Evolutionary conservation across 2,888 invertebrate genomes (phyloP).

Genomic region (Dascillus cervinus): DNA sequence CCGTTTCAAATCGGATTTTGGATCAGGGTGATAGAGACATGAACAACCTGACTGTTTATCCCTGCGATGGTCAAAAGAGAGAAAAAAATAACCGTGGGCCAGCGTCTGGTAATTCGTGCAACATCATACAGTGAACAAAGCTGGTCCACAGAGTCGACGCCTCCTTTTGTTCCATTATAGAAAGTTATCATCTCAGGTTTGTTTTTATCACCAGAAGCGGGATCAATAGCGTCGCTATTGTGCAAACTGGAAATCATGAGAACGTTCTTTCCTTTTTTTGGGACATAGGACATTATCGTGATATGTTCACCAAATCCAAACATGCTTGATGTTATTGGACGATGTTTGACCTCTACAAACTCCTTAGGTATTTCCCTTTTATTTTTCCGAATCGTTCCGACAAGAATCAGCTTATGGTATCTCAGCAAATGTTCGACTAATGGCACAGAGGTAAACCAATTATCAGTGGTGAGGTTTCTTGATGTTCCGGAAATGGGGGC

Average conservation of each 20-base stretch:
- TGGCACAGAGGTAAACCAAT: constrained; percentile 11
- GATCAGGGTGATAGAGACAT: no score
- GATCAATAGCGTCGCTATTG: constrained; percentile 6
- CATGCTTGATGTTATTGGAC: constrained; percentile 8
- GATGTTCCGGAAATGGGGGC: constrained; percentile 7
- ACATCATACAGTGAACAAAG: constrained; percentile 1
- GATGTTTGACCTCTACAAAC: constrained; percentile 6
- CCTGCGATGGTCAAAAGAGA: constrained; percentile 5
- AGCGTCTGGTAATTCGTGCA: constrained; percentile 6
- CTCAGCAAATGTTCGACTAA: constrained; percentile 5
- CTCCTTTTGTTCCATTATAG: constrained; percentile 4
- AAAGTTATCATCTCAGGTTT: constrained; percentile 4
- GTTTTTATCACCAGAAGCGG: constrained; percentile 1
- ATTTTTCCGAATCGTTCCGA: constrained; percentile 13
- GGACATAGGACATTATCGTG: constrained; percentile 7
- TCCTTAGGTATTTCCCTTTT: constrained; percentile 9
- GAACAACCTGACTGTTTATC: constrained; percentile 7
- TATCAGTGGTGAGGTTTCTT: constrained; percentile 13
- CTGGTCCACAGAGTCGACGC: constrained; percentile 1
- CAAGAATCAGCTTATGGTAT: constrained; percentile 9
- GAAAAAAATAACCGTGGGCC: constrained; percentile 11
- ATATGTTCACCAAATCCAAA: constrained; percentile 4
- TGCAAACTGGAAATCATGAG: constrained; percentile 10
- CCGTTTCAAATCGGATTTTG: no score
- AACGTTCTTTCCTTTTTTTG: constrained; percentile 9